Evolutionary conservation across 2,113 vertebrate species (phyloP), one percentile per base, ranked within the genome.

Genomic region (Tamias sibiricus): DNA sequence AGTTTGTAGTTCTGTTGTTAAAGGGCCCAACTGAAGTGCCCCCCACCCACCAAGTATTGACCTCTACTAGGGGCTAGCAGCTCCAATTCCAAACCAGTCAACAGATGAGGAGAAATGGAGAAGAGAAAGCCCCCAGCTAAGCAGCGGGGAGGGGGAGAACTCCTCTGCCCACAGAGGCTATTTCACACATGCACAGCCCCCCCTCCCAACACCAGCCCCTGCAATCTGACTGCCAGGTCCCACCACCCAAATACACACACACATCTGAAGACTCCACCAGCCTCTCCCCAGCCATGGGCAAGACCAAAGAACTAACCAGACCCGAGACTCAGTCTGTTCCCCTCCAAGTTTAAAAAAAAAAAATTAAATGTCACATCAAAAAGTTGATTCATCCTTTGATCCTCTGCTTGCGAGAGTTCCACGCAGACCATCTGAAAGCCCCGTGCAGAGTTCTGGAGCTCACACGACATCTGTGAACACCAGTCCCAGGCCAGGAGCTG

Each of bases 341-440:
- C 92, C 90, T 98, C 93, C 16, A 98, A 97, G 98, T 97, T 95
- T 97, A 94, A 97, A 88, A 88, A 95, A 97, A 98, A 97, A 97
- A 97, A 97, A 97, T 96, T 97, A 97, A 96, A 97, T 97, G 98
- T 98, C 98, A 98, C 97, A 97, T 98, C 98, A 98, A 97, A 98
- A 97, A 98, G 93, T 96, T 96, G 96, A 97, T 97, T 96, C 96
- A 94, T 95, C 97, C 97, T 98, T 98, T 98, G 98, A 98, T 97
- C 96, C 96, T 92, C 10, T 7, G 91, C 94, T 93, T 89, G 89
- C 76, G 72, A 49, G 89, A 98, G 98, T 97, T 97, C 96, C 95
- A 97, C 98, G 95, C 91, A 97, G 96, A 97, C 96, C 84, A 85
- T 97, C 95, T 97, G 92, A 98, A 92, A 97, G 96, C 91, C 93